Evolutionary conservation across 2,113 vertebrate species (phyloP).

Genomic region (Archilochus colubris): DNA sequence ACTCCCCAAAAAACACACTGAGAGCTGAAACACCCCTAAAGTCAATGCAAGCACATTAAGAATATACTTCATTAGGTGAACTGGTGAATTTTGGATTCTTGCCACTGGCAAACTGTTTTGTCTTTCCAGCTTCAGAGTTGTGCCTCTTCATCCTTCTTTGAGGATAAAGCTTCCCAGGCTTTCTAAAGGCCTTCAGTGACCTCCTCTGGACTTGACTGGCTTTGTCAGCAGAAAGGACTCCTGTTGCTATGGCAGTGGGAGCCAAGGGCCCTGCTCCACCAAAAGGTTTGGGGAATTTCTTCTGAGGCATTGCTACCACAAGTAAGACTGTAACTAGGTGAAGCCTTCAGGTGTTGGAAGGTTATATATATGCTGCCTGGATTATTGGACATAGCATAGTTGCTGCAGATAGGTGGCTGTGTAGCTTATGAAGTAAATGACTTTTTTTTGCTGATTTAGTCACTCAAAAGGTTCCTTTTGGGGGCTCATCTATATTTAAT

Average conservation of each 20-base stretch:
- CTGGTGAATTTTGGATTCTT: background rate
- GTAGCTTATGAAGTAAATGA: background rate
- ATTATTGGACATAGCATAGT: background rate
- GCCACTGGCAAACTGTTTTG: background rate
- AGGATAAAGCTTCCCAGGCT: background rate
- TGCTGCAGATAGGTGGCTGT: background rate
- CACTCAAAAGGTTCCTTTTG: background rate
- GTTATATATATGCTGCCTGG: background rate
- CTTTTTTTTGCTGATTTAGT: background rate
- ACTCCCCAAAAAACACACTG: background rate
- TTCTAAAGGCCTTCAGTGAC: background rate
- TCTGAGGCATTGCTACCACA: background rate
- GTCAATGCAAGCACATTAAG: background rate
- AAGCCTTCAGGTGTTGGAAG: background rate
- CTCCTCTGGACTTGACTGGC: background rate
- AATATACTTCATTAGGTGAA: background rate
- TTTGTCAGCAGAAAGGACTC: background rate
- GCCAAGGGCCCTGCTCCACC: background rate
- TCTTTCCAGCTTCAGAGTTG: background rate
- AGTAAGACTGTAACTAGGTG: background rate
- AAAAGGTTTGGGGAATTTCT: background rate
- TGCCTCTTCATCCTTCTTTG: background rate
- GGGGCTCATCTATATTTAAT: background rate
- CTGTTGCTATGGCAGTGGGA: constrained; percentile 9
- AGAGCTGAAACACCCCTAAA: background rate